A percentile compares a stretch with the other conserved stretches of the same genome.
These are phyloP conservation scores for Cabera pusaria DNA, from an alignment of 2,888 invertebrate species.

Conservation along the genomic window DNA sequence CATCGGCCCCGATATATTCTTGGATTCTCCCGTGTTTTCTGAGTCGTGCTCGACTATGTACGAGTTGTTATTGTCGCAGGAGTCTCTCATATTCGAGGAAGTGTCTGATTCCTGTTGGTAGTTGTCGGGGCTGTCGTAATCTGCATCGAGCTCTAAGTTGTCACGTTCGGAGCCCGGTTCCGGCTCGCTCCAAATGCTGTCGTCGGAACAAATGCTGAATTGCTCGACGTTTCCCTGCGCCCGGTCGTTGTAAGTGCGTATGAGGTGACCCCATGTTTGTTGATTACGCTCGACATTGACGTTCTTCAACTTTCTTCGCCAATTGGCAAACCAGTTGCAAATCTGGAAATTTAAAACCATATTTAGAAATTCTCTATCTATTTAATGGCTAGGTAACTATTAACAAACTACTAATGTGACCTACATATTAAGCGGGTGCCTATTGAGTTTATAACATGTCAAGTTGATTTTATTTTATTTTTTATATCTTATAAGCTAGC, in stretches of 20 bases:
- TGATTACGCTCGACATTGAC: slow-evolving; percentile 87
- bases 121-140: slow-evolving; percentile 55
- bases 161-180: slow-evolving; percentile 59
- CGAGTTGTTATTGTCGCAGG: slow-evolving; percentile 65
- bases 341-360: slow-evolving; percentile 70
- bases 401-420: too few relatives aligned
- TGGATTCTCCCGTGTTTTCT: slow-evolving; percentile 37
- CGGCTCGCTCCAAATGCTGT: slow-evolving; percentile 91
- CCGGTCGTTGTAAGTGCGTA: slow-evolving; percentile 88
- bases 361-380: too few relatives aligned
- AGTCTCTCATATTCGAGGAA: slow-evolving; percentile 56
- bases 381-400: too few relatives aligned
- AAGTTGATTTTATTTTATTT: too few relatives aligned
- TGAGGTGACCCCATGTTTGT: slow-evolving; percentile 89
- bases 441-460: too few relatives aligned
- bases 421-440: too few relatives aligned
- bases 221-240: slow-evolving; percentile 91
- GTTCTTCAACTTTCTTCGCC: slow-evolving; percentile 90
- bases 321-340: slow-evolving; percentile 93
- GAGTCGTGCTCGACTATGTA: slow-evolving; percentile 40
- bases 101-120: slow-evolving; percentile 58
- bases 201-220: slow-evolving; percentile 90
- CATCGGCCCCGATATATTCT: slow-evolving; percentile 78
- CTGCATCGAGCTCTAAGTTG: slow-evolving; percentile 50
- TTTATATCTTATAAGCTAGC: too few relatives aligned